Percentiles rank a stretch among this genome's conserved stretches.
Evolutionary conservation across 2,888 invertebrate species (phyloP).

Genomic region (Sisyra terminalis): DNA sequence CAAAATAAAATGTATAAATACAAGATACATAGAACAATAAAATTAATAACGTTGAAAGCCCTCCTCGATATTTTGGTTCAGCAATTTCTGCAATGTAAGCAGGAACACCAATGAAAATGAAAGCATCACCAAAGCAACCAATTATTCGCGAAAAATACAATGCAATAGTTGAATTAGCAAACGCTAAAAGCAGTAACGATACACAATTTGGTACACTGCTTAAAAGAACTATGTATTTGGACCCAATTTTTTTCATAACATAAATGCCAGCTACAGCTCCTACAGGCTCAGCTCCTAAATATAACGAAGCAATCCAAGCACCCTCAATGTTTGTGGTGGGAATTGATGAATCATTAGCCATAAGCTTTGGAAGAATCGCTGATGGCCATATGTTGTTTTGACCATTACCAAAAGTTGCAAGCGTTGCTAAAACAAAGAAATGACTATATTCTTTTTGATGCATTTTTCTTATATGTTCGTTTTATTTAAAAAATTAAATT

Average conservation of each 20-base stretch:
- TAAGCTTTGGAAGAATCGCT: conserved; percentile 5
- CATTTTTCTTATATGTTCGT: too few relatives aligned
- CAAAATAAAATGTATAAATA: conserved; percentile 20
- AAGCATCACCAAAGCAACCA: conserved; percentile 1
- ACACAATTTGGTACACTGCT: conserved; percentile 1
- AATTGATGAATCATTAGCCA: conserved; percentile 5
- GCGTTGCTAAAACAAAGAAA: neutral
- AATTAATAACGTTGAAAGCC: conserved; percentile 29
- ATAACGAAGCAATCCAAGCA: conserved; percentile 1
- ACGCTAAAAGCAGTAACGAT: conserved; percentile 2
- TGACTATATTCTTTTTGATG: too few relatives aligned
- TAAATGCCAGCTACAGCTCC: neutral
- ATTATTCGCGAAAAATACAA: conserved; percentile 3
- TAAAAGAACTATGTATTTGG: conserved; percentile 1
- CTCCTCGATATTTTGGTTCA: conserved; percentile 29
- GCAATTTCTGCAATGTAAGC: conserved; percentile 35
- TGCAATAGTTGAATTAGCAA: neutral
- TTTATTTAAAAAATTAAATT: too few relatives aligned
- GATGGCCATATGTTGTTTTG: conserved; percentile 2
- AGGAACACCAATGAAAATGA: conserved; percentile 20
- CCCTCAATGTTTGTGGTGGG: conserved; percentile 1
- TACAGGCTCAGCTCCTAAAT: neutral
- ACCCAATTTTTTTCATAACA: conserved; percentile 1
- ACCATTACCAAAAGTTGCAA: conserved; percentile 1
- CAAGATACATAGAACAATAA: conserved; percentile 23